Base-by-base conservation (phyloP, 2,797 vertebrate species). In the Platyrinchus mystaceus region DNA sequence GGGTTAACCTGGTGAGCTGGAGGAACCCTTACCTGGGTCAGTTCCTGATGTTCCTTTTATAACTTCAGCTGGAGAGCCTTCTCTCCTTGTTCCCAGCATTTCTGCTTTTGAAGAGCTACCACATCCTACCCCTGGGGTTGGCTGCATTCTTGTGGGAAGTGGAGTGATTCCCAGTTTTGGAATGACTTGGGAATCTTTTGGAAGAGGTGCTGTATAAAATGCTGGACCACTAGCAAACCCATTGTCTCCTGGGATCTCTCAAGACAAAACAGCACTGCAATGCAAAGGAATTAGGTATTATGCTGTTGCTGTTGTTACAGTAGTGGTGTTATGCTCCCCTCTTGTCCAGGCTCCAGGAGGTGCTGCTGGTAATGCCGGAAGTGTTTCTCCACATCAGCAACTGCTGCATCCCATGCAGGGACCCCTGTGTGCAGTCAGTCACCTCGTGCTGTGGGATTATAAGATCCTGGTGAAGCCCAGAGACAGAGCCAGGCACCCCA, bases 261-360 rank as follows among this genome's bases (percentile, higher is more conserved):
- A 69, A 16, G 59, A 36, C 53, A 36, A 66, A 55, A 34, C 47
- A 90, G 58, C 50, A 11, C 52, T 89, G n/a, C 39, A 24, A 5
- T 22, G 34, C 28, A 36, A 46, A 91, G 74, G 58, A 26, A 30
- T 73, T n/a, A 63, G n/a, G 41, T 76, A 43, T 59, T 44, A 3
- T 28, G 28, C 34, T 79, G 49, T 71, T 78, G 43, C 49, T 78
- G 28, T 37, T 56, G 66, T 52, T 75, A 18, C 0, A 37, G 19
- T 4, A 24, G 21, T 37, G 68, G 22, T 26, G 47, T 62, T 78
- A n/a, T 79, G 84, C 55, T 85, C 75, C 75, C 66, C 36, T 87
- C 82, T 21, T 37, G 79, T 89, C 76, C 79, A 41, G 34, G 89
- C 89, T 73, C 66, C 50, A 95, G 89, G 87, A 95, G 91, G 91